Evolutionary conservation across 2,113 vertebrate genomes (phyloP).

Genomic region (Nibea coibor): DNA sequence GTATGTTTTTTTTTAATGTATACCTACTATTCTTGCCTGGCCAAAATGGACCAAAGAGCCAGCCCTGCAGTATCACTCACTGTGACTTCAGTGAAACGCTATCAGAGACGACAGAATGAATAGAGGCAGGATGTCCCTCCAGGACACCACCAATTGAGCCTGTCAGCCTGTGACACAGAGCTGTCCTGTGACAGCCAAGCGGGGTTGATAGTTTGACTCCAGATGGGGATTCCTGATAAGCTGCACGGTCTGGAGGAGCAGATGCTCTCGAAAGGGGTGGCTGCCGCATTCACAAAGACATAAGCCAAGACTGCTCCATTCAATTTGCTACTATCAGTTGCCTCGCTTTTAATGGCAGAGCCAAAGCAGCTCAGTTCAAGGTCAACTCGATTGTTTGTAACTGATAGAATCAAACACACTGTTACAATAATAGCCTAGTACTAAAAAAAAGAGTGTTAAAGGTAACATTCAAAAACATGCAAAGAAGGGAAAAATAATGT

Average conservation of each 20-base stretch:
- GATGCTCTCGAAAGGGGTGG: not conserved
- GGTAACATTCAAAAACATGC: not conserved
- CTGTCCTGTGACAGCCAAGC: conserved; percentile 33
- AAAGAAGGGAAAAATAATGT: not conserved
- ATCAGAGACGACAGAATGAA: not conserved
- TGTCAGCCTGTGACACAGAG: conserved; percentile 30
- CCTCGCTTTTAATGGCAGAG: not conserved
- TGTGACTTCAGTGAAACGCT: conserved; percentile 15
- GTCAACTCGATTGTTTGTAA: conserved; percentile 3
- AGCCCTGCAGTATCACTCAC: not conserved
- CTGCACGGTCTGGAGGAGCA: not conserved
- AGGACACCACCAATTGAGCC: conserved; percentile 26
- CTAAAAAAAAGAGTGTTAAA: not conserved
- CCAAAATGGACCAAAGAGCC: not conserved
- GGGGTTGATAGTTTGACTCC: conserved; percentile 35
- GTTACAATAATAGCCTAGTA: not conserved
- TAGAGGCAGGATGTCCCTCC: conserved; percentile 34
- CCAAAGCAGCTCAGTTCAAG: not conserved
- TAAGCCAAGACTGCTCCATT: conserved; percentile 2
- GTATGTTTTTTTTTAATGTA: too few relatives aligned
- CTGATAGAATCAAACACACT: not conserved
- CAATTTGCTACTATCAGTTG: conserved; percentile 1
- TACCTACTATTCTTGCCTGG: not conserved
- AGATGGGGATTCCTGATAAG: conserved; percentile 46
- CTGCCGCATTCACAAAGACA: conserved; percentile 16